Evolutionary conservation across 2,797 vertebrate species (phyloP).

Genomic region (Phoebastria nigripes): DNA sequence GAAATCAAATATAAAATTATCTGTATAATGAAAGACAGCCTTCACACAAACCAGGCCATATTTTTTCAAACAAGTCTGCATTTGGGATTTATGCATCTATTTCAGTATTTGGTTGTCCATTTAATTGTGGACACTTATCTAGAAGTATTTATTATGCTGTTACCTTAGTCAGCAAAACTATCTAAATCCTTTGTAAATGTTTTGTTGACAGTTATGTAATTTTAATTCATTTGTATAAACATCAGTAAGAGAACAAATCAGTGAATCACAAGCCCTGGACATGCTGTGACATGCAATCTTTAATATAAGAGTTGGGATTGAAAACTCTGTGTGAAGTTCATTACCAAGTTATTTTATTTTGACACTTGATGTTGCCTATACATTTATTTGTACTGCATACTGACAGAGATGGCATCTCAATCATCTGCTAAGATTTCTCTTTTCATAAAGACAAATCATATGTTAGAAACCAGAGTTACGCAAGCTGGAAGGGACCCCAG

Average conservation of each 20-base stretch:
- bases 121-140: not conserved
- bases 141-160: not conserved
- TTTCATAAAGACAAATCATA: not conserved
- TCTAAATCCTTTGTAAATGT: not conserved
- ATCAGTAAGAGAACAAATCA: not conserved
- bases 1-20: not conserved
- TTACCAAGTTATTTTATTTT: not conserved
- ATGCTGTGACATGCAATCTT: not conserved
- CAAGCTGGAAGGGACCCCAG: not conserved
- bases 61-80: not conserved
- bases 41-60: not conserved
- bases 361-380: not conserved
- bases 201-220: not conserved
- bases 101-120: not conserved
- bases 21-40: not conserved
- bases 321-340: not conserved
- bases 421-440: not conserved
- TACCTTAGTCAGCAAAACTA: not conserved
- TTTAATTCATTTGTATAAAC: not conserved
- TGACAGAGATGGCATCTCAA: not conserved
- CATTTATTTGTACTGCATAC: not conserved
- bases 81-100: not conserved
- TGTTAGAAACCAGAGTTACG: not conserved
- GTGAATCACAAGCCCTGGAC: not conserved
- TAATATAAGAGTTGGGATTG: not conserved